These are phyloP conservation scores for Ciconia stormi DNA, from an alignment of 2,113 vertebrate species.

Conservation along the genomic window DNA sequence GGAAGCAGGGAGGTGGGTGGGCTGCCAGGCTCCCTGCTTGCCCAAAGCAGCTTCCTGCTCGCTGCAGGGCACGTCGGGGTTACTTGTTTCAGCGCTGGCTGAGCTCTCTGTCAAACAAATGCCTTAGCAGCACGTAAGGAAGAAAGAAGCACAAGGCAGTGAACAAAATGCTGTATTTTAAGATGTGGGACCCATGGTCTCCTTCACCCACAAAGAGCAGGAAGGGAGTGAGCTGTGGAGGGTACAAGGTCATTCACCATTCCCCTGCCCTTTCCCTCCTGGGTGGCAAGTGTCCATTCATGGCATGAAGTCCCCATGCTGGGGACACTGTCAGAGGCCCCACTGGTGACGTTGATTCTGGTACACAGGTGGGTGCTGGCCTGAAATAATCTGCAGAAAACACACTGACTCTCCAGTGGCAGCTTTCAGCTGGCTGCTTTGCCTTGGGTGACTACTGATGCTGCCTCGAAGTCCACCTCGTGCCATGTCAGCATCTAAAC, in stretches of 20 bases:
- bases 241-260: neutral
- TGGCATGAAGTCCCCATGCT: neutral
- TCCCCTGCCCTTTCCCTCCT: neutral
- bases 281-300: neutral
- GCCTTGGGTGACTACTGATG: neutral
- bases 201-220: neutral
- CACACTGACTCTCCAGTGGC: neutral
- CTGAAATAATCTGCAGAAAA: neutral
- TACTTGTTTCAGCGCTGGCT: neutral
- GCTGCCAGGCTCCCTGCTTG: neutral
- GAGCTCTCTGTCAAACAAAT: neutral
- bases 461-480: neutral
- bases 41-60: neutral
- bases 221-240: neutral
- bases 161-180: neutral
- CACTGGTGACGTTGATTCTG: neutral
- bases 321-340: neutral
- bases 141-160: neutral
- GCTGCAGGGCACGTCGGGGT: rapidly evolving
- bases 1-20: neutral
- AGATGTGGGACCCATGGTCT: neutral
- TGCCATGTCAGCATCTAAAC: neutral
- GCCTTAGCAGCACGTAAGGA: neutral
- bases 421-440: neutral
- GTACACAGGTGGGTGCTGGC: neutral